Base-by-base conservation (phyloP, 2,888 invertebrate genomes). In the Andrena trimmerana region DNA sequence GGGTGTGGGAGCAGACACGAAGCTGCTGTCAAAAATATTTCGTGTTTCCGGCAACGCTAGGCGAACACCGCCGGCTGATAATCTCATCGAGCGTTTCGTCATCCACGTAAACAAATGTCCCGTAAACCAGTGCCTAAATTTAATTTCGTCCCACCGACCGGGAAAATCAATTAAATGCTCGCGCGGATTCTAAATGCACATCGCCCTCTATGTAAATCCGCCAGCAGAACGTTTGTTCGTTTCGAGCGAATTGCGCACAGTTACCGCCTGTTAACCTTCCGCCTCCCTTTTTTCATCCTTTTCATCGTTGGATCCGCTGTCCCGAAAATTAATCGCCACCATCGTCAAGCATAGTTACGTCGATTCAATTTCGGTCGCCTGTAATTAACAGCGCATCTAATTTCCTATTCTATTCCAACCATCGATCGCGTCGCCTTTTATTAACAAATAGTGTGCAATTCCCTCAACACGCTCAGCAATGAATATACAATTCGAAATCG, bases 91-190 rank as follows among this genome's bases (percentile, higher is more conserved):
- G 52, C 68, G 77, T 77, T 63, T 65, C 78, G 77, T 76, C 77
- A 60, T 29, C 60, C 80, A 73, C 66, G 86, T 83, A 86, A 88
- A 88, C 88, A 88, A 88, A 88, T 84, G 82, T 62, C 66, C 57
- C 76, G 74, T 81, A 77, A 84, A 84, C 77, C 79, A 70, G 69
- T 74, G 82, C 79, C 84, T 86, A 88, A 88, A 88, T 88, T 88
- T 85, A 83, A 88, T 88, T 88, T 88, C 73, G 85, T 63, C 50
- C 78, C 24, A 31, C 54, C 77, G 67, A 63, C 52, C 74, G 33
- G 74, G 77, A 66, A 81, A 87, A 86, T 88, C 84, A 86, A 88
- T 86, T 84, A 83, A 86, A 86, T 73, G 78, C 48, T 54, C 62
- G n/a, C 63, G 75, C 71, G 75, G 72, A 81, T 88, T 78, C 84